Evolutionary conservation across 2,797 vertebrate species (phyloP).

Genomic region (Syngnathus rostellatus): DNA sequence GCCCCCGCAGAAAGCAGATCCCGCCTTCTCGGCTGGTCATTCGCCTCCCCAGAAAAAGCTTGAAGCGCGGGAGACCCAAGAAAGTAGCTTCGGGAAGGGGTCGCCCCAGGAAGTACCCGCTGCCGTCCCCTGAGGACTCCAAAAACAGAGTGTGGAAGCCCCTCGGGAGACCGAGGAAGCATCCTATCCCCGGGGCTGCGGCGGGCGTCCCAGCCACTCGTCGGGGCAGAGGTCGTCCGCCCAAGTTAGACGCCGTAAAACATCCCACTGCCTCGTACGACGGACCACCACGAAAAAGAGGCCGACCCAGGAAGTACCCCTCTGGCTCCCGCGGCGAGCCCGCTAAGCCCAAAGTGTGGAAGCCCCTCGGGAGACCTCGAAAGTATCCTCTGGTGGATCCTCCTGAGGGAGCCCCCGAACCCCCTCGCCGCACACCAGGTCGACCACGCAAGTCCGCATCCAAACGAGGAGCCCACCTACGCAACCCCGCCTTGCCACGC

Average conservation of each 20-base stretch:
- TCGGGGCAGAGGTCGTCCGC: slow-evolving; percentile 65
- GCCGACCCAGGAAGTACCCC: slow-evolving; percentile 62
- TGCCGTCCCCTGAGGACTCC: slow-evolving; percentile 47
- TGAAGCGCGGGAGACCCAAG: slow-evolving; percentile 49
- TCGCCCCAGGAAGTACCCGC: slow-evolving; percentile 65
- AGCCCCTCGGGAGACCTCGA: slow-evolving; percentile 68
- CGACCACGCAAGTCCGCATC: slow-evolving; percentile 63
- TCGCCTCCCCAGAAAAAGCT: slow-evolving; percentile 17
- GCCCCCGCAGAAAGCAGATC: slow-evolving; percentile 31
- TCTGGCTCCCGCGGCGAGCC: slow-evolving; percentile 45
- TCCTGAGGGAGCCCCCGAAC: slow-evolving; percentile 18
- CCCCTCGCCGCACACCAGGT: slow-evolving; percentile 53
- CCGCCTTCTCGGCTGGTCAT: slow-evolving; percentile 1
- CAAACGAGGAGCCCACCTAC: slow-evolving; percentile 57
- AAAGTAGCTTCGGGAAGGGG: slow-evolving; percentile 51
- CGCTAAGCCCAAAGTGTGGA: slow-evolving; percentile 63
- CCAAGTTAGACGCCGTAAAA: slow-evolving; percentile 54
- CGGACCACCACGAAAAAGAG: slow-evolving; percentile 42
- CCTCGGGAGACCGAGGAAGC: slow-evolving; percentile 67
- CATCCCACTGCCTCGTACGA: slow-evolving; percentile 43
- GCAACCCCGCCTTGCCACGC: slow-evolving; percentile 33
- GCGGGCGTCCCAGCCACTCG: slow-evolving; percentile 41
- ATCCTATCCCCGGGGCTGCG: slow-evolving; percentile 48
- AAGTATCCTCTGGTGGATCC: slow-evolving; percentile 61
- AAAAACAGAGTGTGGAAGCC: slow-evolving; percentile 67